A percentile compares a stretch with the other conserved stretches of the same genome.
These are phyloP conservation scores for Nannospalax galili DNA, from an alignment of 2,113 vertebrate genomes.

Conservation along the genomic window DNA sequence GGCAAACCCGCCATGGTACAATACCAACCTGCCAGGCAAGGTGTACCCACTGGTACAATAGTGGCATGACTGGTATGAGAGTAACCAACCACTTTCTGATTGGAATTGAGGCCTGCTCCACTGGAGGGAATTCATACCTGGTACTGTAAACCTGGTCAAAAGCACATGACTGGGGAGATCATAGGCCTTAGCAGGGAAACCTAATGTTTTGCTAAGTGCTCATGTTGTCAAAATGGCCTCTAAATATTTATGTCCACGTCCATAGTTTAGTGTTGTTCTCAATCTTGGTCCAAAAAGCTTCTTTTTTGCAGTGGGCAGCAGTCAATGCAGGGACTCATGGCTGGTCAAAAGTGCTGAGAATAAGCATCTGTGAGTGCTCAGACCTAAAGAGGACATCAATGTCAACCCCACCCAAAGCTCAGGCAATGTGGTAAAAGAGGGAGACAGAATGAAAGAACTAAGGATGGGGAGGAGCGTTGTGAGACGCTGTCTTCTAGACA, in stretches of 20 bases:
- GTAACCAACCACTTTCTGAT: not conserved
- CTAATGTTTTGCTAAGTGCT: not conserved
- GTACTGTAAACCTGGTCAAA: not conserved
- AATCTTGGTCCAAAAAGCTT: not conserved
- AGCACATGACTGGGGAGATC: not conserved
- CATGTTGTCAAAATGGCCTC: not conserved
- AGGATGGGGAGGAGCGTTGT: too few species aligned
- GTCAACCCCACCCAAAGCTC: not conserved
- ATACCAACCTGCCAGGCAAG: not conserved
- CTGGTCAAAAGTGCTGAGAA: not conserved
- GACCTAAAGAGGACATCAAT: not conserved
- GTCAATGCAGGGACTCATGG: not conserved
- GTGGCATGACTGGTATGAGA: not conserved
- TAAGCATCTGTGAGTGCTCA: not conserved
- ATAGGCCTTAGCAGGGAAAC: too few species aligned
- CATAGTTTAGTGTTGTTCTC: not conserved
- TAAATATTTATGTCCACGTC: not conserved
- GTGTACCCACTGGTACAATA: too few species aligned
- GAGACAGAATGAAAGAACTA: too few species aligned
- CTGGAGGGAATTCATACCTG: not conserved
- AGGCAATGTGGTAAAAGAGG: not conserved
- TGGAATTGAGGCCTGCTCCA: not conserved
- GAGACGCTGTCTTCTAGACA: too few species aligned
- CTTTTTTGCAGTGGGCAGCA: not conserved
- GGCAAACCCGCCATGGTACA: not conserved